These are phyloP conservation scores for Nycticorax nycticorax DNA, from an alignment of 2,113 vertebrate species.

Conservation along the genomic window DNA sequence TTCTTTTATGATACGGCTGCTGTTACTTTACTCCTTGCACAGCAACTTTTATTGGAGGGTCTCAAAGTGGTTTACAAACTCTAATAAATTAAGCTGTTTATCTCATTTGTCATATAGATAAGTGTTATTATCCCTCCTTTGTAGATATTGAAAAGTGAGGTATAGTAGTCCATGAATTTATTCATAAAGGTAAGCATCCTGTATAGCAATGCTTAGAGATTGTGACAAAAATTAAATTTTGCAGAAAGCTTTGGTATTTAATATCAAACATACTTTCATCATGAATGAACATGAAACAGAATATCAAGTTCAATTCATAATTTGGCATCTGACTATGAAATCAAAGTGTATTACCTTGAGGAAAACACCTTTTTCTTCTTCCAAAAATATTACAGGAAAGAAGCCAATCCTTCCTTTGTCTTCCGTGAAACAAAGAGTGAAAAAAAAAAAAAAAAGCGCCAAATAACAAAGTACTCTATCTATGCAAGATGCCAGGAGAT, in stretches of 20 bases:
- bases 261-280: constrained; percentile 29
- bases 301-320: constrained; percentile 33
- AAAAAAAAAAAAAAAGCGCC: constrained; percentile 22
- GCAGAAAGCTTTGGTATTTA: background rate
- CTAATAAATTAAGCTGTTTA: constrained; percentile 47
- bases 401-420: constrained; percentile 5
- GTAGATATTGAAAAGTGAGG: background rate
- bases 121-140: constrained; percentile 26
- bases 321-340: constrained; percentile 45
- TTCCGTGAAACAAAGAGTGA: background rate
- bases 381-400: background rate
- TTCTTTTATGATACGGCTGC: constrained; percentile 7
- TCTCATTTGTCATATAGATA: constrained; percentile 46
- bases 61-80: constrained; percentile 41
- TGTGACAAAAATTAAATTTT: constrained; percentile 6
- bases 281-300: constrained; percentile 54
- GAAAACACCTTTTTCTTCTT: constrained; percentile 38
- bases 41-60: background rate
- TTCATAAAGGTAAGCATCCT: background rate
- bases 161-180: background rate
- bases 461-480: constrained; percentile 56
- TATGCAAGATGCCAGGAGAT: constrained; percentile 21
- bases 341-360: constrained; percentile 23
- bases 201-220: background rate
- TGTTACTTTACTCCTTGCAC: background rate